Evolutionary conservation across 2,888 invertebrate genomes (phyloP), one percentile per base, ranked within the genome.

Genomic region (Myathropa florea): DNA sequence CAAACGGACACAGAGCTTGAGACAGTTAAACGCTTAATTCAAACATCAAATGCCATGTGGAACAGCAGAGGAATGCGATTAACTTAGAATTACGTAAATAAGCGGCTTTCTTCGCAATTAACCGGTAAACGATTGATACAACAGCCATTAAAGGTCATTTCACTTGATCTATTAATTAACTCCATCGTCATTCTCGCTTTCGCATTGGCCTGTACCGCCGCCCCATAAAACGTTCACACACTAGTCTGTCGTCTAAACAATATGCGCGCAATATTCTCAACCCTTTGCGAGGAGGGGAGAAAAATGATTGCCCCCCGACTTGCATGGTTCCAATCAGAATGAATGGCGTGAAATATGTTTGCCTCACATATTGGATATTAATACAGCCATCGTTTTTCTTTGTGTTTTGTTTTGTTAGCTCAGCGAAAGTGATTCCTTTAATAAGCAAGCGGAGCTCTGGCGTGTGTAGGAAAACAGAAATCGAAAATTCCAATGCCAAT

Each of bases 131-230:
- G 65, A 79, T 84, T 79, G 75, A 79, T 75, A 72, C 81, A 72
- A 60, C 68, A 68, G 67, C 53, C 71, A 84, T 77, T 72, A 76
- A 71, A 65, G 84, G 76, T 85, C 81, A 53, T 85, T 81, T 85
- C 68, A 85, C 26, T 85, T 85, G 84, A 85, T 64, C 84, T 73
- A 81, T 81, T 72, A 81, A 85, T 85, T 85, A 77, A 72, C 61
- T 68, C 26, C 53, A 55, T 65, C 59, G 60, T 7, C 18, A 46
- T 18, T 46, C 46, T 46, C 24, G 65, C 28, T 23, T 23, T 23
- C 14, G 57, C 57, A 24, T 10, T 18, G 2, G 24, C 1, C 65
- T 46, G 10, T 65, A 55, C 46, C 46, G 71, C 23, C 26, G 23
- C 18, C n/a, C 46, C 57, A 30, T 53, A 26, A 63, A 68, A 39